Evolutionary conservation across 1,140 invertebrate genomes (phyloP).

Genomic region (Aphelenchoides avenae): DNA sequence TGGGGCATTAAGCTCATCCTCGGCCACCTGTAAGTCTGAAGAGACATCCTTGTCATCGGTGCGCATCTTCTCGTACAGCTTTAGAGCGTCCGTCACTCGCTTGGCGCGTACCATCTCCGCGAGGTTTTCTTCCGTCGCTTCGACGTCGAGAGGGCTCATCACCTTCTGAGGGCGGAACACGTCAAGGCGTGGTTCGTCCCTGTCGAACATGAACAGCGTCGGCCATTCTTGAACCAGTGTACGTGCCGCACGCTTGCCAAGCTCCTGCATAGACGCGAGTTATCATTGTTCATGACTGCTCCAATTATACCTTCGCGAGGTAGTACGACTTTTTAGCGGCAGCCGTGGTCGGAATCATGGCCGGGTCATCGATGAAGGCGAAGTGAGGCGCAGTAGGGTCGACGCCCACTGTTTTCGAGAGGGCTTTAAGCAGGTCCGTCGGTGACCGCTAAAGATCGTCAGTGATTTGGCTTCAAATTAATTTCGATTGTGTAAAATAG

Average conservation of each 20-base stretch:
- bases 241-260: conserved; percentile 50
- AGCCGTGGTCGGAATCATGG: conserved; percentile 45
- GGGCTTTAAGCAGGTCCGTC: conserved; percentile 52
- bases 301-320: conserved; percentile 40
- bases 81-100: conserved; percentile 31
- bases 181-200: conserved; percentile 47
- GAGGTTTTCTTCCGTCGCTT: conserved; percentile 33
- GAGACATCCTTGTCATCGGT: conserved; percentile 23
- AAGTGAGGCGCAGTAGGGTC: conserved; percentile 58
- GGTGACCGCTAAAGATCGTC: conserved; percentile 50
- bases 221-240: conserved; percentile 57
- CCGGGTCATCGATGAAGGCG: conserved; percentile 55
- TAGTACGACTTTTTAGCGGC: conserved; percentile 39
- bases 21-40: neutral
- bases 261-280: too few relatives aligned
- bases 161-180: conserved; percentile 47
- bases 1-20: conserved; percentile 7
- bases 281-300: neutral
- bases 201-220: conserved; percentile 56
- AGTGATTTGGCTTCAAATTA: too few relatives aligned
- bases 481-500: too few relatives aligned
- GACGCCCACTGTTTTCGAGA: conserved; percentile 48
- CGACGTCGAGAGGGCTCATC: conserved; percentile 36
- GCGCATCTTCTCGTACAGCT: conserved; percentile 31
- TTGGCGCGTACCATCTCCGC: conserved; percentile 20